phyloP scores from a whole-genome alignment of 2,797 vertebrate species.

The Lepilemur ruficaudatus region DNA sequence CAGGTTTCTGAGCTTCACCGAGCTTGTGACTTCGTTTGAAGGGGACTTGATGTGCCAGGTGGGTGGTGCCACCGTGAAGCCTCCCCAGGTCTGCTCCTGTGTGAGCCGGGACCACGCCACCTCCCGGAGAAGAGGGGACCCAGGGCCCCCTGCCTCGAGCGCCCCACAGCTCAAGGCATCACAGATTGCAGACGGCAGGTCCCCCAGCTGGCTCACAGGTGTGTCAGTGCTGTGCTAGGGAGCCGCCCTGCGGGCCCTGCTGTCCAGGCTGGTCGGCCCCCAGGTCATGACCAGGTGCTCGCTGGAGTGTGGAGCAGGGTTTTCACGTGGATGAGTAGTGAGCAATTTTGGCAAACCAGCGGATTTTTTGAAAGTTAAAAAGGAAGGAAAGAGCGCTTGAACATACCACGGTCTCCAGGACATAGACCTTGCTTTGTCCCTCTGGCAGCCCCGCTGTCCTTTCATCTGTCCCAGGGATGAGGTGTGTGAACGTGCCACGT shows the following conservation, averaged over 20 bases:
- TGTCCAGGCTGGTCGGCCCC: accelerated
- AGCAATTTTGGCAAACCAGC: neutral
- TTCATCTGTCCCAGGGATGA: neutral
- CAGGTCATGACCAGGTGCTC: neutral
- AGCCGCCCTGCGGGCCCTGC: neutral
- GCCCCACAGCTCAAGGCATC: accelerated
- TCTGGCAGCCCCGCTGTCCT: accelerated
- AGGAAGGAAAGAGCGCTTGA: neutral
- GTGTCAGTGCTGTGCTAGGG: accelerated
- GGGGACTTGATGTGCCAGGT: neutral
- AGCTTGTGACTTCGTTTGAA: neutral
- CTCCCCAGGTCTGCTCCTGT: neutral
- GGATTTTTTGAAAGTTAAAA: neutral
- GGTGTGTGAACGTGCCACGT: accelerated
- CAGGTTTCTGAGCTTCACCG: too few species aligned
- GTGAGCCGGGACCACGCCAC: too few species aligned
- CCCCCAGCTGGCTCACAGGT: accelerated
- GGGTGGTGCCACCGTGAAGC: neutral
- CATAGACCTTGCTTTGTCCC: neutral
- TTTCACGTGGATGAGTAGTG: too few species aligned
- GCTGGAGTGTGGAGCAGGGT: neutral
- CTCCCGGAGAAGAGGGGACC: neutral
- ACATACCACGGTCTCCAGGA: neutral
- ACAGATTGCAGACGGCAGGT: too few species aligned
- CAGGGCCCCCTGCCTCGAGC: too few species aligned